Evolutionary conservation across 1,140 invertebrate genomes (phyloP).

Genomic region (Tribolium madens): DNA sequence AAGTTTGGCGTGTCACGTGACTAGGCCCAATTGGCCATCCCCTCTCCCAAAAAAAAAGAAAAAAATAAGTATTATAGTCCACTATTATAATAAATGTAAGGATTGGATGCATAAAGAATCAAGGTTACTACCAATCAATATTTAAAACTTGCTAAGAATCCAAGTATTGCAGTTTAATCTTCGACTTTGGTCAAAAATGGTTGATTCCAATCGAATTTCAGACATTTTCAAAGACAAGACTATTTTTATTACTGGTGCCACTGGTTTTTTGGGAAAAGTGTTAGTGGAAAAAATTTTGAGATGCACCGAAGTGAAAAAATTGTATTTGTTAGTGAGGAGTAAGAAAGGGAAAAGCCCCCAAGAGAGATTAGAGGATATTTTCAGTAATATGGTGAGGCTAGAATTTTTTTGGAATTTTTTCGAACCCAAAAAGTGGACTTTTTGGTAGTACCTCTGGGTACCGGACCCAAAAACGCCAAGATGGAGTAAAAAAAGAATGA

Average conservation of each 20-base stretch:
- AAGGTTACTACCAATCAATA: background rate
- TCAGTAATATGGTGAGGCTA: background rate
- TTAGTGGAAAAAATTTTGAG: constrained; percentile 1
- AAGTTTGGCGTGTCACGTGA: too few relatives aligned
- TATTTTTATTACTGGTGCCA: background rate
- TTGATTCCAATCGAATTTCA: background rate
- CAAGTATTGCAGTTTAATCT: background rate
- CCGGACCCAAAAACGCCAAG: too few relatives aligned
- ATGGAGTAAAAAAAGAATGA: too few relatives aligned
- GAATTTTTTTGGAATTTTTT: too few relatives aligned
- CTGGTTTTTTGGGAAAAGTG: constrained; percentile 13
- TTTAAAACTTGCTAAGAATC: background rate
- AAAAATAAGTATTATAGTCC: too few relatives aligned
- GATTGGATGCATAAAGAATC: background rate
- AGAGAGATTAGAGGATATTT: background rate
- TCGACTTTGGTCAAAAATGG: background rate
- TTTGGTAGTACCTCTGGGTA: too few relatives aligned
- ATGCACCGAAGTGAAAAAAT: background rate
- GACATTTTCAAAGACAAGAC: background rate
- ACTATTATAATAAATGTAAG: too few relatives aligned
- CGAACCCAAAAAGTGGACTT: too few relatives aligned
- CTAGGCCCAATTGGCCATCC: too few relatives aligned
- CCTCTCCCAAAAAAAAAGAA: too few relatives aligned
- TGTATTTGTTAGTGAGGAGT: background rate
- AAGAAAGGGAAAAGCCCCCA: constrained; percentile 1